Conservation (phyloP, 2,797 vertebrate genomes). For the Pangasius macronema region DNA sequence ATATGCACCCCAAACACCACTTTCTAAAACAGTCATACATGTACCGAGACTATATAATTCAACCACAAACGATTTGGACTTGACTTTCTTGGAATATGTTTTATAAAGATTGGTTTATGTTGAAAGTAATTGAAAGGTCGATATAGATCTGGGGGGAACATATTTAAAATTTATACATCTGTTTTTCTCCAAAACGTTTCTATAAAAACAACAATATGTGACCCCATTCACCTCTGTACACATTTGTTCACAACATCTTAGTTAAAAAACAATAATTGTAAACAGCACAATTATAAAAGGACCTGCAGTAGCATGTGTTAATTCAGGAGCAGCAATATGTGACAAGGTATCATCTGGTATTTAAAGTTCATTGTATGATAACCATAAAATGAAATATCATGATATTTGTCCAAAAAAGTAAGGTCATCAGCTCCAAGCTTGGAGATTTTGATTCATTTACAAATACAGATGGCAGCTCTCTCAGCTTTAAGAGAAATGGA, state of each 20-base stretch:
- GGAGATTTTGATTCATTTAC: background rate
- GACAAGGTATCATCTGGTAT: background rate
- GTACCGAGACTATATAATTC: constrained; percentile 43
- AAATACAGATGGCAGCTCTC: background rate
- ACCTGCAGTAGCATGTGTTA: background rate
- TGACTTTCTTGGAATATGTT: constrained; percentile 31
- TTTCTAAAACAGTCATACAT: constrained; percentile 50
- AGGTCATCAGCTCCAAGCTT: background rate
- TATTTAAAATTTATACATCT: constrained; percentile 7
- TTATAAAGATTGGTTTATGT: constrained; percentile 22
- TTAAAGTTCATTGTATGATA: background rate
- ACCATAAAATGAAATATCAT: background rate
- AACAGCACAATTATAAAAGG: background rate
- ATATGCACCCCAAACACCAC: constrained; percentile 41
- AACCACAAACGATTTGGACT: constrained; percentile 38
- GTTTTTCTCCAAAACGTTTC: background rate
- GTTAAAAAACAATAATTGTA: background rate
- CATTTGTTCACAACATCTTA: background rate
- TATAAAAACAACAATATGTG: background rate
- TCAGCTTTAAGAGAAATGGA: background rate
- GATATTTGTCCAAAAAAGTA: background rate
- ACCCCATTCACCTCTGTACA: background rate
- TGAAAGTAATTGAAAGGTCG: constrained; percentile 53
- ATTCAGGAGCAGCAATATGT: background rate
- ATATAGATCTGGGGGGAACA: constrained; percentile 13